A percentile compares a stretch with the other conserved stretches of the same genome.
phyloP scores from a whole-genome alignment of 2,113 vertebrate species.

The Penelope pileata region DNA sequence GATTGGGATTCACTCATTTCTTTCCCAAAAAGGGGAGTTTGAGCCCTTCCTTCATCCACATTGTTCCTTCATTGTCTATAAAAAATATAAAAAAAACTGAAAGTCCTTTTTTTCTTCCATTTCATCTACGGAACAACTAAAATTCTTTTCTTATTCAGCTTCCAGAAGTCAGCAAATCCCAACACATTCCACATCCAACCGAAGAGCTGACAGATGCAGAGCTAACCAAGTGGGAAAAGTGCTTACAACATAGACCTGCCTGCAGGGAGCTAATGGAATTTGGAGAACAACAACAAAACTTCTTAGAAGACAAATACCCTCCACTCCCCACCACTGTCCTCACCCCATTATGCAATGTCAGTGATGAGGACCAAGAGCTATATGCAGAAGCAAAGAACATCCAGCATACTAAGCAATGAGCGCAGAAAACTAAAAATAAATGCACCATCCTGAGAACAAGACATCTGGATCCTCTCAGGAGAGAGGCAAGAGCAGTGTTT shows the following conservation, averaged over 20 bases:
- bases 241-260: neutral
- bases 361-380: neutral
- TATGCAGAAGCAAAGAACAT: neutral
- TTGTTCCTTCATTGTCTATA: neutral
- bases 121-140: neutral
- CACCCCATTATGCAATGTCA: accelerated
- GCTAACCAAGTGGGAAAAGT: neutral
- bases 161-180: neutral
- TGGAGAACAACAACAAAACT: neutral
- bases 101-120: neutral
- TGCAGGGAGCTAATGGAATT: neutral
- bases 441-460: neutral
- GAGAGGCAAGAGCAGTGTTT: constrained; percentile 34
- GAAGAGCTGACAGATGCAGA: neutral
- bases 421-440: neutral
- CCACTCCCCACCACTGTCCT: neutral
- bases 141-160: neutral
- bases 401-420: neutral
- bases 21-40: neutral
- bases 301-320: neutral
- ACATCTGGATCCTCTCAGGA: constrained; percentile 36
- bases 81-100: neutral
- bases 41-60: neutral
- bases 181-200: neutral
- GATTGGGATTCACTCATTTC: neutral